Evolutionary conservation across 2,888 invertebrate genomes (phyloP), one percentile per base, ranked within the genome.

Genomic region (Drosophila flavopinicola): DNA sequence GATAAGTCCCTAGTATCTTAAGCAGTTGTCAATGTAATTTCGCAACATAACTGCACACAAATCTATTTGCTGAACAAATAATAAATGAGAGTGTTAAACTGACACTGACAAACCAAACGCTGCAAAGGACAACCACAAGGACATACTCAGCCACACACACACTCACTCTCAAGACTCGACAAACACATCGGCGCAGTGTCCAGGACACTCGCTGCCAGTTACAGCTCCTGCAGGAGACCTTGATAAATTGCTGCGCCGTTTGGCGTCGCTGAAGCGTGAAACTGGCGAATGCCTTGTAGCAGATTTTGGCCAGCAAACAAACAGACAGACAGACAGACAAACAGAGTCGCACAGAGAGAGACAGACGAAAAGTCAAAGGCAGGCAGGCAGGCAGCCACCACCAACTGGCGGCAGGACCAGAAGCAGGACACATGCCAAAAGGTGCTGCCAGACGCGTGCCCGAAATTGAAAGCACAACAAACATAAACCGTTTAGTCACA

Each of bases 401-500:
- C 69, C 75, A 59, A 58, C 23, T 37, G 48, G 33, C 37, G 30
- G 44, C 38, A 39, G 41, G 30, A 37, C 41, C 54, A 58, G 37
- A 25, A 33, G 33, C 47, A 65, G 60, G 54, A 61, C 56, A 49
- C 44, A 35, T 38, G 39, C 47, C 57, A 56, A 44, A 69, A 75
- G 70, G 66, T 68, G 69, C 64, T 71, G 71, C 57, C 49, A 64
- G 68, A 71, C 88, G 82, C 79, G 82, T 82, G 86, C 72, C 76
- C 75, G 78, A 84, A 85, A 88, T 87, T 89, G 89, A 90, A 89
- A 89, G 88, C 83, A 80, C 85, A 88, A 89, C 89, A 90, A 88
- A 88, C 86, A 89, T 90, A 91, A 91, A 91, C 89, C 91, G 90
- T 91, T 91, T 91, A 91, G 91, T 91, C 90, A 91, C 91, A 91